These are phyloP conservation scores for Allobates femoralis DNA, from an alignment of 2,797 vertebrate genomes.

Conservation along the genomic window DNA sequence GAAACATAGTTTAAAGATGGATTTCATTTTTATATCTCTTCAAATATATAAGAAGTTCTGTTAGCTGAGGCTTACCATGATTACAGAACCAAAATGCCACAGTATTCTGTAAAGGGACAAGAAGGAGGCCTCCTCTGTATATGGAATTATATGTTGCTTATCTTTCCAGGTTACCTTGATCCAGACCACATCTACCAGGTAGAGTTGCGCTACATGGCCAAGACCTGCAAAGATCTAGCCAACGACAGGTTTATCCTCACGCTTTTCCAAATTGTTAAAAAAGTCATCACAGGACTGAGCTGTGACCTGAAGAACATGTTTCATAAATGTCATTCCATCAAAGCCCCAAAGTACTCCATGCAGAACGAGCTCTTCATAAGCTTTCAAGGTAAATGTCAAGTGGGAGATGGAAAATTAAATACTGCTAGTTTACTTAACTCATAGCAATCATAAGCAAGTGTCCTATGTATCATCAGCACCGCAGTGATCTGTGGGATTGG, in stretches of 20 bases:
- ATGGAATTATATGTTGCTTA: constrained; percentile 1
- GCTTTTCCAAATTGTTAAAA: constrained; percentile 67
- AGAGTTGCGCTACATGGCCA: constrained; percentile 70
- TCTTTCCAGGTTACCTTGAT: constrained; percentile 73
- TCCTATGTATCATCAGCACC: not conserved
- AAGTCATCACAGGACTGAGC: constrained; percentile 69
- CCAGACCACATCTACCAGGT: constrained; percentile 73
- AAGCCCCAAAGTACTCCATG: constrained; percentile 65
- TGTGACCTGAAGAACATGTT: constrained; percentile 67
- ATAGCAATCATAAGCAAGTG: constrained; percentile 23
- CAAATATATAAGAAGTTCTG: too few relatives aligned
- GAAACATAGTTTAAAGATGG: too few relatives aligned
- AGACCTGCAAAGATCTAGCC: constrained; percentile 61
- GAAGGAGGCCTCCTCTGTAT: not conserved
- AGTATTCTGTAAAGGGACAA: too few relatives aligned
- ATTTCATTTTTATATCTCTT: too few relatives aligned
- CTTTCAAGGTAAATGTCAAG: constrained; percentile 72
- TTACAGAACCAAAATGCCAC: too few relatives aligned
- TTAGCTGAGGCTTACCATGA: too few relatives aligned
- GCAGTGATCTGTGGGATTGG: not conserved
- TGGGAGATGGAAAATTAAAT: constrained; percentile 20
- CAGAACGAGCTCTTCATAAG: constrained; percentile 71
- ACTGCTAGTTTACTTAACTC: not conserved
- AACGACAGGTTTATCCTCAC: constrained; percentile 68
- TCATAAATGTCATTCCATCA: constrained; percentile 72